Evolutionary conservation across 2,888 invertebrate genomes (phyloP), one percentile per base, ranked within the genome.

Genomic region (Cerceris ruficornis): DNA sequence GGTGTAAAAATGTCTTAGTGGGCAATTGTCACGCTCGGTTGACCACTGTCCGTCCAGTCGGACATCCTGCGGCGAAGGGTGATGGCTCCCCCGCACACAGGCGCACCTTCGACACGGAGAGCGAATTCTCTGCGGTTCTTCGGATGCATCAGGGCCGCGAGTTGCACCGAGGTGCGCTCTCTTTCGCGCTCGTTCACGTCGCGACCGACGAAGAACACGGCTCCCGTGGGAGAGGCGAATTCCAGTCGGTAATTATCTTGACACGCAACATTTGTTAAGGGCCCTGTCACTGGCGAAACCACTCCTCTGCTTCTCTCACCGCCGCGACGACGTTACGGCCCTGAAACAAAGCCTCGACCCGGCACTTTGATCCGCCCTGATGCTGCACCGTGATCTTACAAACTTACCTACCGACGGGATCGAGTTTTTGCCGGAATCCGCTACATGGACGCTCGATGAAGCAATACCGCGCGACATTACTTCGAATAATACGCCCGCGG

Each of bases 221-320:
- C 70, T 72, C 59, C 71, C 74, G 75, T 57, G 69, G 72, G 72
- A 82, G 75, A 67, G 61, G 68, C 75, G 80, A 75, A 86, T 86
- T 81, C 83, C 84, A 57, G 58, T 15, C 50, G 73, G 69, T 75
- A 82, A 85, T 82, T 87, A 87, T 80, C 77, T 65, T 75, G 79
- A 86, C 73, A 72, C 74, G 77, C 69, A 71, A 84, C 81, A 86
- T 86, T 86, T 81, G 78, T 85, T 81, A 80, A 28, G 43, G 62
- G 15, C 55, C 28, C 57, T 58, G 68, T 68, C 75, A 70, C 61
- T 42, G 41, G 14, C 0, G 50, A 11, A 8, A 9, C 43, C 50
- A 8, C 46, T 42, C 61, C 42, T 49, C 13, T 49, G 14, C 52
- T 28, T 43, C 9, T 52, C 66, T 43, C 28, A 43, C n/a, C 9